A percentile compares a stretch with the other conserved stretches of the same genome.
Conservation (phyloP, 2,888 invertebrate genomes). For the Drosophila sordidapex region DNA sequence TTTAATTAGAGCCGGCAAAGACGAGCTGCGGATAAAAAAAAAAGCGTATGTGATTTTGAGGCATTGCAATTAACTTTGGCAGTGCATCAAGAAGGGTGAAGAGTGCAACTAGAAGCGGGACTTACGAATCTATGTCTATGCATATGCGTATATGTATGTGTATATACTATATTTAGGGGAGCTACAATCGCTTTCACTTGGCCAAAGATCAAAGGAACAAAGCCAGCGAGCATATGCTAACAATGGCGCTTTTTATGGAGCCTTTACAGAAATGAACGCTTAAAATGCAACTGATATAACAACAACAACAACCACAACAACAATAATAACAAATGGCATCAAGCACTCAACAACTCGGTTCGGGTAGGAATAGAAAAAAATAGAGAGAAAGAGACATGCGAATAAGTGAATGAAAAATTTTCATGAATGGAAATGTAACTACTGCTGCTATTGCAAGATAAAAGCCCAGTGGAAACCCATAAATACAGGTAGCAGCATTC, state of each 20-base stretch:
- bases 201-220: conserved; percentile 71
- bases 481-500: conserved; percentile 74
- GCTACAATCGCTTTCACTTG: conserved; percentile 77
- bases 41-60: conserved; percentile 40
- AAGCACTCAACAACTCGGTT: conserved; percentile 49
- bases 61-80: conserved; percentile 75
- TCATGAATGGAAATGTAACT: conserved; percentile 79
- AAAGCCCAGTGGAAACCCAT: conserved; percentile 71
- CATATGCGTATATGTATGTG: not conserved
- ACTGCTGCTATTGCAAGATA: conserved; percentile 61
- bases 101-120: conserved; percentile 34
- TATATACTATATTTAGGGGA: conserved; percentile 26
- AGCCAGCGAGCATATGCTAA: conserved; percentile 70
- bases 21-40: not conserved
- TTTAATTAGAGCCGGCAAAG: conserved; percentile 65
- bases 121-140: not conserved
- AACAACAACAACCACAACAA: conserved; percentile 23
- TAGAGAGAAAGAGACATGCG: conserved; percentile 12
- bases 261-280: conserved; percentile 46
- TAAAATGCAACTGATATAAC: conserved; percentile 58
- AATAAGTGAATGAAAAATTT: conserved; percentile 78
- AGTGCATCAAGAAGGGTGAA: conserved; percentile 35
- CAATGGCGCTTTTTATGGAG: conserved; percentile 61
- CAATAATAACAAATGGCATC: conserved; percentile 71
- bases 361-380: conserved; percentile 5